Evolutionary conservation across 2,888 invertebrate species (phyloP).

Genomic region (Noctua janthina): DNA sequence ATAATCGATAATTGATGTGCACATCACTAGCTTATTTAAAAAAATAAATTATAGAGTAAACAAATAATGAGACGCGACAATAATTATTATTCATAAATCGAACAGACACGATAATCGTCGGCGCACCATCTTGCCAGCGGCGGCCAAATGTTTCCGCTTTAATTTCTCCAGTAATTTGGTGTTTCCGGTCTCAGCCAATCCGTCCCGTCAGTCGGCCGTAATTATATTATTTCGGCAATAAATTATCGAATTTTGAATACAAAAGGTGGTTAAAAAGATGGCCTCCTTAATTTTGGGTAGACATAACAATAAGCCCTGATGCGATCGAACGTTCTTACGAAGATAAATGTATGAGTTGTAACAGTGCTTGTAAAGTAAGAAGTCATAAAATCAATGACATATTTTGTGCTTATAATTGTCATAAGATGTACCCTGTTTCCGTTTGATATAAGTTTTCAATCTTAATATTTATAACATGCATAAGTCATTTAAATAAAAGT

Average conservation of each 20-base stretch:
- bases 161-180: conserved; percentile 90
- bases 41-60: conserved; percentile 68
- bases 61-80: conserved; percentile 83
- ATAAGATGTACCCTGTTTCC: conserved; percentile 27
- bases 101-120: conserved; percentile 85
- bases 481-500: background rate
- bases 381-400: conserved; percentile 51
- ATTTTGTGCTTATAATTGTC: conserved; percentile 33
- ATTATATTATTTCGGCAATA: conserved; percentile 91
- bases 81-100: conserved; percentile 87
- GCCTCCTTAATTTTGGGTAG: conserved; percentile 85
- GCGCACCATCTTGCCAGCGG: conserved; percentile 90
- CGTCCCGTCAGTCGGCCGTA: conserved; percentile 88
- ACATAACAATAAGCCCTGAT: conserved; percentile 76
- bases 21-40: conserved; percentile 47
- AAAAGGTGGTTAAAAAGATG: conserved; percentile 86
- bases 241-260: conserved; percentile 90
- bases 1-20: conserved; percentile 52
- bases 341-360: conserved; percentile 59
- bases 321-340: conserved; percentile 61
- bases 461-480: background rate
- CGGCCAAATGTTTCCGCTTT: conserved; percentile 91
- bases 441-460: conserved; percentile 27
- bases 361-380: conserved; percentile 32
- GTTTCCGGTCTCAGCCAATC: conserved; percentile 89